Evolutionary conservation across 2,797 vertebrate genomes (phyloP).

Genomic region (Jordanella pulchra): DNA sequence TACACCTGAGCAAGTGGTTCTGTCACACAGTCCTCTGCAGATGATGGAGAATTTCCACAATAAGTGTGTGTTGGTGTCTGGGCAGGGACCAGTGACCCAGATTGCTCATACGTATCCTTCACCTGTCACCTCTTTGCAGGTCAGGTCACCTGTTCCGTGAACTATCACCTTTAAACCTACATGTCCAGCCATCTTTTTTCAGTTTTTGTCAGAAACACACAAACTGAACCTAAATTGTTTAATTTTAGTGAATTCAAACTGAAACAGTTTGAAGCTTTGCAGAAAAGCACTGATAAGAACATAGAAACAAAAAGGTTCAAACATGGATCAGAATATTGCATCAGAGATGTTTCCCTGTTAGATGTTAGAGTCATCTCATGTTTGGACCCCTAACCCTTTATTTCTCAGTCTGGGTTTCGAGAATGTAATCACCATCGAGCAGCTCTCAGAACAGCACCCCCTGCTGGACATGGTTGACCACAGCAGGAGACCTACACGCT

Average conservation of each 20-base stretch:
- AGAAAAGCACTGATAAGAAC: not conserved
- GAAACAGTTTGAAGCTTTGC: not conserved
- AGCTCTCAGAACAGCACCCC: constrained; percentile 83
- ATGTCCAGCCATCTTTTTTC: not conserved
- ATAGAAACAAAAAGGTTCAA: no score
- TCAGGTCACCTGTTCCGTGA: not conserved
- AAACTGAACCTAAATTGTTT: no score
- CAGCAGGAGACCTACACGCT: constrained; percentile 72
- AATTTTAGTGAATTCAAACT: not conserved
- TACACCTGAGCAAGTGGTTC: constrained; percentile 86
- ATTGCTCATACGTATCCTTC: constrained; percentile 90
- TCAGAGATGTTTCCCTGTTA: not conserved
- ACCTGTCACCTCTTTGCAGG: not conserved
- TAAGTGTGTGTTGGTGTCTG: constrained; percentile 88
- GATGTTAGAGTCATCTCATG: not conserved
- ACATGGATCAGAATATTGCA: no score
- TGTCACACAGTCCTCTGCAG: constrained; percentile 88
- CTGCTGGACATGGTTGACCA: constrained; percentile 90
- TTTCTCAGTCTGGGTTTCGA: constrained; percentile 84
- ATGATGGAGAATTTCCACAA: constrained; percentile 86
- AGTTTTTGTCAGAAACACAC: not conserved
- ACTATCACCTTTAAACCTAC: no score
- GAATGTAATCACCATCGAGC: constrained; percentile 84
- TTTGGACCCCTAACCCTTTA: constrained; percentile 1
- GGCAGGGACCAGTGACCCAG: constrained; percentile 87